Base-by-base conservation (phyloP, 2,113 vertebrate genomes). In the Gasterosteus aculeatus region DNA sequence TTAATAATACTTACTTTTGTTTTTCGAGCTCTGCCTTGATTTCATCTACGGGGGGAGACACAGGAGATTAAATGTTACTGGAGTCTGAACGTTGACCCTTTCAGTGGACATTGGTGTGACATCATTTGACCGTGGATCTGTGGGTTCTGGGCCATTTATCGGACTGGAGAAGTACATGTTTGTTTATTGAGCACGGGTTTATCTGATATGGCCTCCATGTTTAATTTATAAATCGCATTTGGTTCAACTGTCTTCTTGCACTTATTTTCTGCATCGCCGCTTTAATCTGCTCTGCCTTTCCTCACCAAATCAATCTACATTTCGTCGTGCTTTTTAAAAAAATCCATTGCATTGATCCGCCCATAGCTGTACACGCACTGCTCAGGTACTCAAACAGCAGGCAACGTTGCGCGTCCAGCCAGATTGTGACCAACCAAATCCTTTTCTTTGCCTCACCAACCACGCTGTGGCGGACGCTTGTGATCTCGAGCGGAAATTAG, bases 21-120 rank as follows among this genome's bases (percentile, higher is more conserved):
- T 96, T 96, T 87, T 96, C 96, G 81, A 97, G 91, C 85, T 98
- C 97, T 29, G 86, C 78, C 93, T 96, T 98, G 92, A 98, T 97
- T 94, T 98, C 97, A 95, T 98, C 97, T 98, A 85, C 33, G 57
- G 85, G 78, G 85, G 29, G n/a, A 86, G 56, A 84, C 44, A 89
- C 85, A 65, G 87, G 61, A 93, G 81, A 47, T 66, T 18, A 85
- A 38, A 66, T 15, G 49, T 81, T 69, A 80, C 0, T 78, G 1
- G 63, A 31, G 65, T 44, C 44, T 58, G 56, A 80, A 76, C 54
- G 67, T 84, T 61, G n/a, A 78, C 19, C 53, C n/a, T 19, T 57
- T 51, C 33, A 79, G 54, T 56, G 47, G 49, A 67, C 16, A 12
- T 39, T 54, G 69, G 29, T 12, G 38, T 33, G 33, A 64, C 38